Percentiles rank a stretch among this genome's conserved stretches.
These are phyloP conservation scores for Paramuricea clavata DNA, from an alignment of 92 coral and sea anemone genomes.

Conservation along the genomic window DNA sequence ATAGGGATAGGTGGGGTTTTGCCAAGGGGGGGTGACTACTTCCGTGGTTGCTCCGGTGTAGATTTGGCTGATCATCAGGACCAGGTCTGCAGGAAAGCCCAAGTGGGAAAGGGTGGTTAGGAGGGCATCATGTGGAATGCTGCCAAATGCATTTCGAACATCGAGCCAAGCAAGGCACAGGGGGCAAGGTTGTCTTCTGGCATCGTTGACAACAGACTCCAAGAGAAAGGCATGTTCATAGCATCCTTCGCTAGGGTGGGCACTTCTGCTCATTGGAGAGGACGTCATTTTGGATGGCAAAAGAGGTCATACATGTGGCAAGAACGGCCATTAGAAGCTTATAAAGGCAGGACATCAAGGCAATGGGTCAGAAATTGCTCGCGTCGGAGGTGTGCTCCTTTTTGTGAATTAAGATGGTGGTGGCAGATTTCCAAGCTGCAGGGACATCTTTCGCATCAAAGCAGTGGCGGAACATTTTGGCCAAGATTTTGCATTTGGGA, in stretches of 20 bases:
- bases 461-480: too few relatives aligned
- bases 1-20: too few relatives aligned
- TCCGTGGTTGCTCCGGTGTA: conserved; percentile 29
- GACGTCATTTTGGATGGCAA: too few relatives aligned
- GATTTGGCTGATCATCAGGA: background rate
- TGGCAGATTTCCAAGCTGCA: too few relatives aligned
- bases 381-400: too few relatives aligned
- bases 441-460: too few relatives aligned
- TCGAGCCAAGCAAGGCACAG: background rate
- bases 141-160: too few relatives aligned
- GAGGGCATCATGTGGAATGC: too few relatives aligned
- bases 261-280: too few relatives aligned
- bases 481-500: background rate
- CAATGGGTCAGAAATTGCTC: too few relatives aligned
- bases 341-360: background rate
- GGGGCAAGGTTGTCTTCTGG: background rate
- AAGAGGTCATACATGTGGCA: background rate
- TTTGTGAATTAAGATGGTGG: background rate
- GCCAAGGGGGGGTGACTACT: too few relatives aligned
- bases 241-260: too few relatives aligned
- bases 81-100: background rate
- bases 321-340: background rate
- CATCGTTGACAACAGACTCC: background rate
- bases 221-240: background rate
- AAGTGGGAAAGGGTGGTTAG: background rate